Evolutionary conservation across 2,113 vertebrate species (phyloP).

Genomic region (Anser brachyrhynchus): DNA sequence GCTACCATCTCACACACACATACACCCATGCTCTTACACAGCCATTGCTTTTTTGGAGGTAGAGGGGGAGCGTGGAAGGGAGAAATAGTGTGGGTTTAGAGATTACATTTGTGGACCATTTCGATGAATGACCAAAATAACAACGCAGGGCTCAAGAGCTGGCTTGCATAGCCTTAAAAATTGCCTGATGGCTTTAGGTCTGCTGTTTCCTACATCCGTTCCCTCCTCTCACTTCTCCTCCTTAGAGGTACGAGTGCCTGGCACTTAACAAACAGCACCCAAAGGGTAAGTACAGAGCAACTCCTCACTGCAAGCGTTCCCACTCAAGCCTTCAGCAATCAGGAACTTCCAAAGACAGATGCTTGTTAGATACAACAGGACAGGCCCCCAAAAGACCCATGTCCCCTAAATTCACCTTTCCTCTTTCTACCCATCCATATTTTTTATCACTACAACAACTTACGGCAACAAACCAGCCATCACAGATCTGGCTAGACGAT

Average conservation of each 20-base stretch:
- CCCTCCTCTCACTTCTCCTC: neutral
- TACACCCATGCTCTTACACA: neutral
- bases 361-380: neutral
- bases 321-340: neutral
- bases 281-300: neutral
- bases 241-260: fast-evolving
- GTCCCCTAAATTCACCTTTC: neutral
- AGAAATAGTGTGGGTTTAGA: neutral
- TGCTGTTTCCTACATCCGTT: neutral
- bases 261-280: neutral
- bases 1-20: neutral
- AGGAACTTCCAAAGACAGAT: neutral
- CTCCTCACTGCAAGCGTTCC: neutral
- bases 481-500: neutral
- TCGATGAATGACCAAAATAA: neutral
- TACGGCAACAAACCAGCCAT: neutral
- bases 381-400: neutral
- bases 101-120: neutral
- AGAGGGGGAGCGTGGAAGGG: neutral
- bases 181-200: neutral
- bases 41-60: neutral
- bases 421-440: neutral
- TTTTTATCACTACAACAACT: neutral
- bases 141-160: neutral
- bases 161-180: neutral